phyloP scores from a whole-genome alignment of 1,140 invertebrate genomes.

The Rhagoletis zephyria region DNA sequence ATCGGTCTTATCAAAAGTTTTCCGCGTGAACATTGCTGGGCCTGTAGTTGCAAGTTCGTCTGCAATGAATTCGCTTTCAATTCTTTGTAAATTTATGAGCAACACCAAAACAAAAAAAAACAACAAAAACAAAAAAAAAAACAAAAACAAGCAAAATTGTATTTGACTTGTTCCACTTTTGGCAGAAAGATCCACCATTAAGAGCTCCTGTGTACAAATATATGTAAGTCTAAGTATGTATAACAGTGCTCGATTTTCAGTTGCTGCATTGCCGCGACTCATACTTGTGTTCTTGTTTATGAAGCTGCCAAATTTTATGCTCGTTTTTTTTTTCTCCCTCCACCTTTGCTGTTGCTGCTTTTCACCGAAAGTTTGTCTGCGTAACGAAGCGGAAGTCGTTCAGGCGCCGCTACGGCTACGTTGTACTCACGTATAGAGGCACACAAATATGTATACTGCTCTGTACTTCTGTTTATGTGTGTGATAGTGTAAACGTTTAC shows the following conservation, averaged over 20 bases:
- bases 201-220: background rate
- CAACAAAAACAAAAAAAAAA: background rate
- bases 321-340: background rate
- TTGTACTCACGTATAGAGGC: background rate
- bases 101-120: background rate
- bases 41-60: background rate
- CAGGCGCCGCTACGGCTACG: slow-evolving; percentile 8
- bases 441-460: background rate
- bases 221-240: background rate
- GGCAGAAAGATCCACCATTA: background rate
- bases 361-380: slow-evolving; percentile 24
- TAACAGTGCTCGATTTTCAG: background rate
- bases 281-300: background rate
- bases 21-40: background rate
- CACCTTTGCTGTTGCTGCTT: background rate
- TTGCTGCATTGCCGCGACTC: background rate
- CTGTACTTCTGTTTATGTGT: background rate
- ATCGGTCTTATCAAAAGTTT: background rate
- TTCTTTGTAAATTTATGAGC: slow-evolving; percentile 46
- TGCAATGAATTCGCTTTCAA: slow-evolving; percentile 42
- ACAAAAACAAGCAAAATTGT: slow-evolving; percentile 1
- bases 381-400: slow-evolving; percentile 34
- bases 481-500: background rate
- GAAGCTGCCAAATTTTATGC: slow-evolving; percentile 23
- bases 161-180: slow-evolving; percentile 33